Conservation (phyloP, 1,140 invertebrate genomes). For the Leptopilina boulardi region DNA sequence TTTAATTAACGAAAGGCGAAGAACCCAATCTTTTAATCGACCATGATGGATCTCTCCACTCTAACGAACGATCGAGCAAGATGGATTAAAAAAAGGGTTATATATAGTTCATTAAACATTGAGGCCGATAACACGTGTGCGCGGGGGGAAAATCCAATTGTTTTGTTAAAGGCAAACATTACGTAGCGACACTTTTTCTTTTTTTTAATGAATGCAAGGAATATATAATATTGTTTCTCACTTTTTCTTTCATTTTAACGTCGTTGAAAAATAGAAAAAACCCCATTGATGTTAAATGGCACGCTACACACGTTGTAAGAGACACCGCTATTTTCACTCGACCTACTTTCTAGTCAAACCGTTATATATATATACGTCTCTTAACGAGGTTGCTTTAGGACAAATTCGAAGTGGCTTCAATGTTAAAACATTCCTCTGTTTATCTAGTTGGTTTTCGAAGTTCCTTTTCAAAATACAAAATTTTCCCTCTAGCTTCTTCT, state of each 20-base stretch:
- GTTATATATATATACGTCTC: slow-evolving; percentile 15
- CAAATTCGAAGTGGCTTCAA: slow-evolving; percentile 56
- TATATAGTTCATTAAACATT: neutral
- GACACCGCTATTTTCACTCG: slow-evolving; percentile 61
- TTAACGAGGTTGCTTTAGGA: slow-evolving; percentile 25
- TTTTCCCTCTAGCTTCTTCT: neutral
- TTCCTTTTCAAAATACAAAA: neutral
- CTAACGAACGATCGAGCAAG: neutral
- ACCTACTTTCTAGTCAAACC: slow-evolving; percentile 58
- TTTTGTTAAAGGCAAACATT: neutral
- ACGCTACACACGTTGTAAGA: slow-evolving; percentile 6
- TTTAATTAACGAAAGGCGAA: slow-evolving; percentile 2
- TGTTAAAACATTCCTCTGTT: slow-evolving; percentile 26
- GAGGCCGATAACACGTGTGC: neutral
- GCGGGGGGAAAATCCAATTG: neutral
- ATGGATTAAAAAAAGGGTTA: slow-evolving; percentile 4
- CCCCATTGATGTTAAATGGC: neutral
- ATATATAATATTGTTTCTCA: slow-evolving; percentile 5
- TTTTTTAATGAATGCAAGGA: neutral
- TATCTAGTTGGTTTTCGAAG: neutral
- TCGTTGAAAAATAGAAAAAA: slow-evolving; percentile 9
- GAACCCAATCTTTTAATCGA: slow-evolving; percentile 10
- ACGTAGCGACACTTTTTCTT: neutral
- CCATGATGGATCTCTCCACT: neutral
- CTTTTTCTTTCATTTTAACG: slow-evolving; percentile 19